Evolutionary conservation across 2,797 vertebrate species (phyloP).

Genomic region (Taenioides sp.): DNA sequence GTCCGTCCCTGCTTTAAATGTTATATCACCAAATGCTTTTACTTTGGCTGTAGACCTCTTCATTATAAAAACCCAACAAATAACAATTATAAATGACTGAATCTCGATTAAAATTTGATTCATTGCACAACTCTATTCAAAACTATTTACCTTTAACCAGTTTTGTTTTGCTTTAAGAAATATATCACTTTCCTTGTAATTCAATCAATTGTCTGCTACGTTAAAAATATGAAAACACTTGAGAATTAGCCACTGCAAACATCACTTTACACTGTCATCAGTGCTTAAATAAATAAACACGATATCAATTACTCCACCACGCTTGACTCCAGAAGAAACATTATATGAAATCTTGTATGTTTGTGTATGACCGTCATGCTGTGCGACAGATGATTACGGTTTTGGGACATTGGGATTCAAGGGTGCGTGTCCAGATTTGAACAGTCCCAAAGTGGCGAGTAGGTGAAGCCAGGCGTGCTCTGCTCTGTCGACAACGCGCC

Average conservation of each 20-base stretch:
- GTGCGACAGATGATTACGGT: conserved; percentile 45
- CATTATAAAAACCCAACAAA: too few species aligned
- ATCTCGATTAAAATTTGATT: too few species aligned
- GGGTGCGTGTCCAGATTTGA: conserved; percentile 40
- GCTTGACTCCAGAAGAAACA: conserved; percentile 7
- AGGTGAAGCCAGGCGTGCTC: conserved; percentile 45
- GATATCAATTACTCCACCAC: conserved; percentile 6
- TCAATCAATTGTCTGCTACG: background rate
- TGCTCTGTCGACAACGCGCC: conserved; percentile 40
- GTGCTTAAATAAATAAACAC: conserved; percentile 2
- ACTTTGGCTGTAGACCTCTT: too few species aligned
- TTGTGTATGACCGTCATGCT: conserved; percentile 12
- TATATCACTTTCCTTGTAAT: background rate
- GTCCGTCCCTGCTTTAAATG: too few species aligned
- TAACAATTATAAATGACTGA: too few species aligned
- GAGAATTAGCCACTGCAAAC: background rate
- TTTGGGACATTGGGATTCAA: conserved; percentile 57
- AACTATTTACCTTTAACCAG: background rate
- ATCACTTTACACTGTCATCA: background rate
- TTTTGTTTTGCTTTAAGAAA: background rate
- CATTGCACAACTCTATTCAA: too few species aligned
- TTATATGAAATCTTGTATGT: conserved; percentile 15
- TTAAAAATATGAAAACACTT: background rate
- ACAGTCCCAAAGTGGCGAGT: conserved; percentile 29
- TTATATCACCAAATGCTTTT: too few species aligned